Conservation (phyloP, 2,113 vertebrate genomes). For the Oncorhynchus tshawytscha region DNA sequence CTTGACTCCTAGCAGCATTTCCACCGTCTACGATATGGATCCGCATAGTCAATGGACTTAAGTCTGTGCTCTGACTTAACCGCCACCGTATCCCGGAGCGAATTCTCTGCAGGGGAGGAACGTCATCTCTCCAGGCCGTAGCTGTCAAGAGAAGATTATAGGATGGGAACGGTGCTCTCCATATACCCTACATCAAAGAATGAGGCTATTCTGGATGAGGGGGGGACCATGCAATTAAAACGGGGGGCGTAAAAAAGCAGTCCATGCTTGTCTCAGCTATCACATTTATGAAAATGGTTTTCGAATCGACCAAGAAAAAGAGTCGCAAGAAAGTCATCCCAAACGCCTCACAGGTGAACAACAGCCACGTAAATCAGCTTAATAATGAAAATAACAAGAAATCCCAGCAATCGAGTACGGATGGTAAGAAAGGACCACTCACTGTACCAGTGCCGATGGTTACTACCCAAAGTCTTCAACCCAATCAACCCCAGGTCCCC, state of each 20-base stretch:
- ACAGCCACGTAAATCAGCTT: conserved; percentile 66
- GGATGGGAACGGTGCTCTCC: conserved; percentile 93
- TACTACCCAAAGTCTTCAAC: conserved; percentile 47
- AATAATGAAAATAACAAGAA: conserved; percentile 69
- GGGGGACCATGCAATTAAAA: conserved; percentile 54
- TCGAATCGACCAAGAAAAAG: conserved; percentile 83
- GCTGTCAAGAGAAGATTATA: conserved; percentile 17
- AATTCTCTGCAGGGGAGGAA: conserved; percentile 13
- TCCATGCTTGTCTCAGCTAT: conserved; percentile 86
- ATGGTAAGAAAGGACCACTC: conserved; percentile 75
- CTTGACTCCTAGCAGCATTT: not conserved
- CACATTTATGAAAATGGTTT: conserved; percentile 83
- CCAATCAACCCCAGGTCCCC: not conserved
- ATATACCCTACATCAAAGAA: conserved; percentile 82
- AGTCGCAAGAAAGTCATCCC: conserved; percentile 90
- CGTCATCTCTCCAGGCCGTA: not conserved
- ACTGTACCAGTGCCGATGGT: conserved; percentile 79
- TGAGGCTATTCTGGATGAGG: conserved; percentile 64
- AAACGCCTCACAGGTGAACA: conserved; percentile 54
- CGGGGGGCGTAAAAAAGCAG: conserved; percentile 85
- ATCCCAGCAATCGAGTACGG: conserved; percentile 56
- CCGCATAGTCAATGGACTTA: conserved; percentile 56
- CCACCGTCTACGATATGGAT: not conserved
- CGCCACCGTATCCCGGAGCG: not conserved
- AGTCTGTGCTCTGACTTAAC: conserved; percentile 51